Conservation (phyloP, 2,888 invertebrate species). For the Aleiodes alternator region DNA sequence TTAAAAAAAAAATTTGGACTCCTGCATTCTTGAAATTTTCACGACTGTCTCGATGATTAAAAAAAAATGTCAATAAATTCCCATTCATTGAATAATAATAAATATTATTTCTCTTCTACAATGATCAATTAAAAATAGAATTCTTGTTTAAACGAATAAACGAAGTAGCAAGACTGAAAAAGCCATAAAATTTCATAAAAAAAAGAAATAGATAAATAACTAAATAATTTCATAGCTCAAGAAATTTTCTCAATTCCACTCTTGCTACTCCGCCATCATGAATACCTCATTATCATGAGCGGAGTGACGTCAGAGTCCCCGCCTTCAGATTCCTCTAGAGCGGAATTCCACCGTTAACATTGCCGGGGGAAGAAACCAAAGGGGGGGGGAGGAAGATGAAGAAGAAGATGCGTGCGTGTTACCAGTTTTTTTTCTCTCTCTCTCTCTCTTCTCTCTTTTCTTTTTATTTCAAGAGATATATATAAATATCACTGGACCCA, state of each 20-base stretch:
- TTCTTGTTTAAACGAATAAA: too few relatives aligned
- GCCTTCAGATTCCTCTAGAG: slow-evolving; percentile 77
- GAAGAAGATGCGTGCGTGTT: slow-evolving; percentile 35
- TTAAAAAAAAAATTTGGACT: too few relatives aligned
- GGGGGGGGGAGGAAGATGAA: neutral
- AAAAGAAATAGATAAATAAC: slow-evolving; percentile 45
- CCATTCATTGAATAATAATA: too few relatives aligned
- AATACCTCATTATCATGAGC: slow-evolving; percentile 88
- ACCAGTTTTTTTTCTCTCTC: slow-evolving; percentile 18
- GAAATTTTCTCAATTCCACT: slow-evolving; percentile 59
- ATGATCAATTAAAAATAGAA: too few relatives aligned
- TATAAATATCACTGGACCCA: slow-evolving; percentile 39
- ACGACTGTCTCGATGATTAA: too few relatives aligned
- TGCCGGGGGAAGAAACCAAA: slow-evolving; percentile 56
- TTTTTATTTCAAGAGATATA: neutral
- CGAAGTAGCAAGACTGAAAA: too few relatives aligned
- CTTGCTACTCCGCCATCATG: slow-evolving; percentile 88
- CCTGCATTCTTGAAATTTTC: too few relatives aligned
- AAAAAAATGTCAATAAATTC: too few relatives aligned
- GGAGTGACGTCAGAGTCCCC: slow-evolving; percentile 85
- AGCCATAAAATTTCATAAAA: neutral
- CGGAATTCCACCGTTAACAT: slow-evolving; percentile 77
- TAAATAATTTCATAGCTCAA: slow-evolving; percentile 67
- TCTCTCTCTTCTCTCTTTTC: too few relatives aligned
- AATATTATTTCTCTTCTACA: too few relatives aligned